Evolutionary conservation across 2,888 invertebrate species (phyloP).

Genomic region (Tanypteryx hageni): DNA sequence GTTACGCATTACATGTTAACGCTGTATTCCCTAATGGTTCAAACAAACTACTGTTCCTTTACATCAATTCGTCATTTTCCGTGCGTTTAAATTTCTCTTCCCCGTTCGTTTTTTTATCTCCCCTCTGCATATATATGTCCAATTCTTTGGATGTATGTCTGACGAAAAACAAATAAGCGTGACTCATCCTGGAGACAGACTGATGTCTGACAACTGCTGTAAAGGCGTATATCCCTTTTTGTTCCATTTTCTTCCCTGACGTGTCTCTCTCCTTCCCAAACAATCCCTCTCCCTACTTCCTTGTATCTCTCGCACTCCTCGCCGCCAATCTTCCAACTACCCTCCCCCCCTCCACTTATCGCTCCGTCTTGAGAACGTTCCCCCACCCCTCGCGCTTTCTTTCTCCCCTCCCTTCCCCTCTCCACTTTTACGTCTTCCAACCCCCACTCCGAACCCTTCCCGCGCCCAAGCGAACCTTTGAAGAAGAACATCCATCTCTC

Average conservation of each 20-base stretch:
- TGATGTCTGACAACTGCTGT: not conserved
- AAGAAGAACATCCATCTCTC: constrained; percentile 14
- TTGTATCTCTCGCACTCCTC: too few relatives aligned
- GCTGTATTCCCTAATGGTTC: not conserved
- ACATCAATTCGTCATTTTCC: not conserved
- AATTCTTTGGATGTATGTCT: not conserved
- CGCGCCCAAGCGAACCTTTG: not conserved
- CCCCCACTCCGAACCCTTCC: too few relatives aligned
- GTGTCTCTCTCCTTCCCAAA: too few relatives aligned
- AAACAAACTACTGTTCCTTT: not conserved
- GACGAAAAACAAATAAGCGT: not conserved
- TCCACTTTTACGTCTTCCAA: too few relatives aligned
- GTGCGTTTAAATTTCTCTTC: constrained; percentile 6
- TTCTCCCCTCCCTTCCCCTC: too few relatives aligned
- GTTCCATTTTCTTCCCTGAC: too few relatives aligned
- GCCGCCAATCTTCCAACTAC: too few relatives aligned
- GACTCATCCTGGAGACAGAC: not conserved
- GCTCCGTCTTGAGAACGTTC: too few relatives aligned
- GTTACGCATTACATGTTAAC: not conserved
- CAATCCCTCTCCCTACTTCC: too few relatives aligned
- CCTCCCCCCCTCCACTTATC: too few relatives aligned
- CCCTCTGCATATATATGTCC: not conserved
- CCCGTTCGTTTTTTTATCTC: not conserved
- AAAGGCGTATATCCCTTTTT: not conserved
- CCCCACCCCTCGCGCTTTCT: too few relatives aligned